Percentiles rank a stretch among this genome's conserved stretches.
Conservation (phyloP, 35 echinoderm and acorn worm genomes). For the Patiria miniata region DNA sequence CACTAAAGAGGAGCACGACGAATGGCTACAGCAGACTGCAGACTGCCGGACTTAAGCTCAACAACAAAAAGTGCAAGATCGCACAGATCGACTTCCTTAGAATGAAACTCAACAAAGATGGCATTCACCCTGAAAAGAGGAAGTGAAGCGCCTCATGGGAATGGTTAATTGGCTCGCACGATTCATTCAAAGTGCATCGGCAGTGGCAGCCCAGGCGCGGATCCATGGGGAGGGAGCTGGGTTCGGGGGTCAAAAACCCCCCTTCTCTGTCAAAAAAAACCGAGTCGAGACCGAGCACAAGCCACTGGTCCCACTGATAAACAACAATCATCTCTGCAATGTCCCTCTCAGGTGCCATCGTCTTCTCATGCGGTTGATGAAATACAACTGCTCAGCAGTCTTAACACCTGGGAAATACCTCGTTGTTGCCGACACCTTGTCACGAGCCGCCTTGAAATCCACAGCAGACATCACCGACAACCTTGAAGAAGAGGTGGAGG, state of each 20-base stretch:
- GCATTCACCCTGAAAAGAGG: constrained; percentile 33
- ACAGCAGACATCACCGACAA: background rate
- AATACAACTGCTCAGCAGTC: background rate
- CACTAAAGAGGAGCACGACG: too few relatives aligned
- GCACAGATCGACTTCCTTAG: constrained; percentile 11
- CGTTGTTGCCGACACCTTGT: constrained; percentile 25
- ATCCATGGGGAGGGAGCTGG: constrained; percentile 46
- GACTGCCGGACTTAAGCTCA: background rate
- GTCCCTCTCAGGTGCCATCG: background rate
- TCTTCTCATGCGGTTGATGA: background rate
- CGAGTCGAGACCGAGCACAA: constrained; percentile 26
- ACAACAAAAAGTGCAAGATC: background rate
- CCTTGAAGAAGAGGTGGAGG: constrained; percentile 18
- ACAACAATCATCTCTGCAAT: background rate
- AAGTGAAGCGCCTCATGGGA: constrained; percentile 62
- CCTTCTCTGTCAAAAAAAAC: too few relatives aligned
- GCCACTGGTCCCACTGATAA: constrained; percentile 18
- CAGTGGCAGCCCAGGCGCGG: constrained; percentile 38
- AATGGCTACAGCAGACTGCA: background rate
- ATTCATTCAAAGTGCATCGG: constrained; percentile 61
- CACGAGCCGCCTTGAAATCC: background rate
- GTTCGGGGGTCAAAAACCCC: constrained; percentile 40
- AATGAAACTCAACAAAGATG: constrained; percentile 22
- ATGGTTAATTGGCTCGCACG: constrained; percentile 65
- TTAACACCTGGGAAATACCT: background rate